phyloP scores from a whole-genome alignment of 2,888 invertebrate genomes.

The Synanthedon andrenaeformis region DNA sequence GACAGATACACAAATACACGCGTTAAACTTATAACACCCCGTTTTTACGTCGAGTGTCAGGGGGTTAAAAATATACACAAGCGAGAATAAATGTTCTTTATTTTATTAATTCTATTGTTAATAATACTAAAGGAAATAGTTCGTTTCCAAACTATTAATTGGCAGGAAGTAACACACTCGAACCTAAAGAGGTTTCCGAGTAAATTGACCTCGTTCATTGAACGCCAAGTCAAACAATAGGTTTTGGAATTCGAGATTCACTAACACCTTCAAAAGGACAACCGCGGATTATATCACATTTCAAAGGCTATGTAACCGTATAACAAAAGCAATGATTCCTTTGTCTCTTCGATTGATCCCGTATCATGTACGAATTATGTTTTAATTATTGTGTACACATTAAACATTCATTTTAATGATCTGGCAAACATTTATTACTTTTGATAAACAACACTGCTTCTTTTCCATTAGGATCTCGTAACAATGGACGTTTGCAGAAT shows the following conservation, averaged over 20 bases:
- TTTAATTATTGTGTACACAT: slow-evolving; percentile 8
- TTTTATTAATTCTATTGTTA: too few relatives aligned
- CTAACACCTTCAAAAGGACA: slow-evolving; percentile 3
- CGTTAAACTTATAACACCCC: too few relatives aligned
- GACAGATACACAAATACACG: too few relatives aligned
- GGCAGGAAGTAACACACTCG: not conserved
- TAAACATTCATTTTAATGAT: slow-evolving; percentile 5
- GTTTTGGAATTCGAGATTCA: not conserved
- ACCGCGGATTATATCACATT: slow-evolving; percentile 30
- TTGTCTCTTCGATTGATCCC: slow-evolving; percentile 6
- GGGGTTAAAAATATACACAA: too few relatives aligned
- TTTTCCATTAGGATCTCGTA: not conserved
- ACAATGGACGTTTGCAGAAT: not conserved
- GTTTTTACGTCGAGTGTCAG: too few relatives aligned
- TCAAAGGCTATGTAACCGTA: slow-evolving; percentile 27
- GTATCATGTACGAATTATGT: not conserved
- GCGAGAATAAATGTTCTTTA: too few relatives aligned
- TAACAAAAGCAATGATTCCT: slow-evolving; percentile 8
- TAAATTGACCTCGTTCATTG: not conserved
- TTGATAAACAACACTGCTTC: not conserved
- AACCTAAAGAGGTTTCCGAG: not conserved
- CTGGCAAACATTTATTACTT: not conserved
- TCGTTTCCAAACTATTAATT: not conserved
- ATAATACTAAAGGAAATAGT: too few relatives aligned
- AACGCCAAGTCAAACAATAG: not conserved